Evolutionary conservation across 92 coral and sea anemone species (phyloP), one percentile per base, ranked within the genome.

Genomic region (Muricea muricata): DNA sequence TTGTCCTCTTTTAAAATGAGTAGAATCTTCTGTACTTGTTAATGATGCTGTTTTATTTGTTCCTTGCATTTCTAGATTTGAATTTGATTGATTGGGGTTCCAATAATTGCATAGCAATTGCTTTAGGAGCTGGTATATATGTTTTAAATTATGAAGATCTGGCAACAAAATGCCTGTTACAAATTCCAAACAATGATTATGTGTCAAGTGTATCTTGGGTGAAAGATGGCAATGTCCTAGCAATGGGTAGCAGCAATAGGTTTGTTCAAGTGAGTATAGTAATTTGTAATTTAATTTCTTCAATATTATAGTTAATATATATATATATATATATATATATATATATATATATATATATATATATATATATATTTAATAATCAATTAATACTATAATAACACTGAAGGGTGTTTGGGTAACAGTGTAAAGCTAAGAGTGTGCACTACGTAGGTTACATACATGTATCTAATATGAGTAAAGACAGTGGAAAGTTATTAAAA

Each of bases 51-150:
- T n/a, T 12, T 45, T 45, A 1, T 45, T 45, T 1, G 14, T 45
- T 6, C 50, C 15, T 45, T 20, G 1, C 23, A 0, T 18, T 65
- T 23, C 30, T 63, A 96, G 99, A 96, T 93, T 91, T 96, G 56
- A 96, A 96, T 66, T 80, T 96, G 81, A 61, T 96, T 26, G 99
- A 96, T 79, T 96, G 99, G 99, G 97, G 99, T 45, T 81, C 67
- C 34, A 81, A 86, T 31, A 90, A 96, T 83, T 89, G 89, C 80
- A 82, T 96, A 20, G 97, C 94, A 33, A 78, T 96, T 39, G 94
- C 94, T 30, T 90, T 96, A 30, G 93, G 89, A 40, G 93, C 94
- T 28, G 97, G 90, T 5, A 91, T 93, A 1, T 96, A 93, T 60
- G 72, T 85, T 31, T 96, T 97, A 98, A 89, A 96, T 61, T 92